phyloP scores from a whole-genome alignment of 2,888 invertebrate species.

The Ormyrus nitidulus region DNA sequence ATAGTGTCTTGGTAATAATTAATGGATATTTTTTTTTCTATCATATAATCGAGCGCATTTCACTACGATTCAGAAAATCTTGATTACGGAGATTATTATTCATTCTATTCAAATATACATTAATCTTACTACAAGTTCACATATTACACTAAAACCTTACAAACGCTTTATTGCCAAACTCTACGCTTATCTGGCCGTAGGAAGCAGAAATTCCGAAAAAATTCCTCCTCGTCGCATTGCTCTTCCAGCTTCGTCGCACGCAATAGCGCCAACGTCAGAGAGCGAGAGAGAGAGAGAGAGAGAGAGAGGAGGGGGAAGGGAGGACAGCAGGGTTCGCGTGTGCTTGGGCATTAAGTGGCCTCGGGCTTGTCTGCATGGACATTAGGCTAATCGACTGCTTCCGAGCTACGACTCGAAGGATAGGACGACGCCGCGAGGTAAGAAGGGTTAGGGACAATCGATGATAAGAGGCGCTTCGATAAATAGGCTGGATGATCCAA shows the following conservation, averaged over 20 bases:
- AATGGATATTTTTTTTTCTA: too few species aligned
- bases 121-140: too few species aligned
- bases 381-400: conserved; percentile 59
- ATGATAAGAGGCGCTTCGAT: conserved; percentile 47
- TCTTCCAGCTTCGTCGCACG: neutral
- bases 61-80: too few species aligned
- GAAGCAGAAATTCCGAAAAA: too few species aligned
- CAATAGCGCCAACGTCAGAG: neutral
- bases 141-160: too few species aligned
- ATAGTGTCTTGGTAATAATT: too few species aligned
- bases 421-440: neutral
- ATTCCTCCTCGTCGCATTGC: too few species aligned
- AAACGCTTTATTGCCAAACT: too few species aligned
- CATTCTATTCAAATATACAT: too few species aligned
- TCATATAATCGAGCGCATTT: too few species aligned
- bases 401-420: conserved; percentile 47
- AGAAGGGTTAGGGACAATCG: conserved; percentile 28
- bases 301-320: conserved; percentile 56
- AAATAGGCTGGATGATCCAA: conserved; percentile 33
- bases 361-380: conserved; percentile 54
- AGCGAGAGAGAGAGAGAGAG: neutral
- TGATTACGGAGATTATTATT: too few species aligned
- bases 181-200: too few species aligned
- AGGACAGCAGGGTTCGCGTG: conserved; percentile 42
- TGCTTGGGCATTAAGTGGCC: conserved; percentile 54